phyloP scores from a whole-genome alignment of 1,140 invertebrate species.

The Drosophila guanche region DNA sequence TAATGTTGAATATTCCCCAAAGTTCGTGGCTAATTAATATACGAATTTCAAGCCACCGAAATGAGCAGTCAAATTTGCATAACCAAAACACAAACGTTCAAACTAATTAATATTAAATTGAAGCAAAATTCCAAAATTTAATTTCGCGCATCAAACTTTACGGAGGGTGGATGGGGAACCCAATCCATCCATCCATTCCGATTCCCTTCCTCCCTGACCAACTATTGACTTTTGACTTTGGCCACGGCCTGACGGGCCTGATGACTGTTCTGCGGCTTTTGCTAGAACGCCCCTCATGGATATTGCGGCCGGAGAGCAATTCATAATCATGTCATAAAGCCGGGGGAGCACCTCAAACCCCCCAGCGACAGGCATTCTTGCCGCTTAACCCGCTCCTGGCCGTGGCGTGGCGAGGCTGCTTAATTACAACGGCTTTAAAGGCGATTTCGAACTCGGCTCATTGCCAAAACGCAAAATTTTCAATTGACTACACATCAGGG shows the following conservation, averaged over 20 bases:
- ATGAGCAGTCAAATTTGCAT: slow-evolving; percentile 60
- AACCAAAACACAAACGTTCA: slow-evolving; percentile 63
- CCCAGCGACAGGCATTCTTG: background rate
- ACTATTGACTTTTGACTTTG: slow-evolving; percentile 75
- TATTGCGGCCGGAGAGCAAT: slow-evolving; percentile 57
- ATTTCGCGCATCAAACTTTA: slow-evolving; percentile 64
- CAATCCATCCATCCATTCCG: background rate
- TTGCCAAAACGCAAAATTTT: slow-evolving; percentile 77
- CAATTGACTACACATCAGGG: slow-evolving; percentile 72
- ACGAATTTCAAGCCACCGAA: slow-evolving; percentile 41
- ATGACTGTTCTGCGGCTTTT: slow-evolving; percentile 55
- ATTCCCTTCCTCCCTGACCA: slow-evolving; percentile 14
- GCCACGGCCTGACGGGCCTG: slow-evolving; percentile 19
- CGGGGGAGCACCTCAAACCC: slow-evolving; percentile 32
- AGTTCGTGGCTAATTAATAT: slow-evolving; percentile 63
- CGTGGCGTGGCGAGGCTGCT: slow-evolving; percentile 57
- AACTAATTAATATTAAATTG: slow-evolving; percentile 80
- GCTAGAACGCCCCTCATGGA: slow-evolving; percentile 59
- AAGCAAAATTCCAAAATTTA: slow-evolving; percentile 71
- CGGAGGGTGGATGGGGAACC: background rate
- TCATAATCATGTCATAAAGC: slow-evolving; percentile 80
- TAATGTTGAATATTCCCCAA: slow-evolving; percentile 20
- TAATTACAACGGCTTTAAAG: slow-evolving; percentile 80
- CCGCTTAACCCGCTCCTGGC: slow-evolving; percentile 14
- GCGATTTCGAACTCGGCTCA: slow-evolving; percentile 75